Conservation (phyloP, 2,888 invertebrate genomes). For the Zeuzera pyrina region DNA sequence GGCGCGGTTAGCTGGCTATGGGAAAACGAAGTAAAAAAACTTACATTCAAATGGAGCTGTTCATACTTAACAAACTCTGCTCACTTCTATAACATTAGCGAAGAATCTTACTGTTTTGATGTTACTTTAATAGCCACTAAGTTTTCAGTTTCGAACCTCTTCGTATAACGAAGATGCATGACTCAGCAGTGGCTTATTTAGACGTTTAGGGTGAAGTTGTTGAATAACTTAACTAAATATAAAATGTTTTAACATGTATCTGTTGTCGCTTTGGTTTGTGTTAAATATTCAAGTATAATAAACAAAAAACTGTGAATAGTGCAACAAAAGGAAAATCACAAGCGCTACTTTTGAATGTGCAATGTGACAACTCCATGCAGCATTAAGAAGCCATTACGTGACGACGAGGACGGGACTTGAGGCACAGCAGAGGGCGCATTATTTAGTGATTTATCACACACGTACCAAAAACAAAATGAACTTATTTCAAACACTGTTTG, state of each 20-base stretch:
- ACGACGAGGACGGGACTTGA: slow-evolving; percentile 25
- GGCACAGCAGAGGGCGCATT: slow-evolving; percentile 46
- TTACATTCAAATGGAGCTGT: slow-evolving; percentile 56
- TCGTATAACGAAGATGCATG: too few relatives aligned
- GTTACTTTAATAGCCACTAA: slow-evolving; percentile 27
- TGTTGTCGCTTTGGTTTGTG: not conserved
- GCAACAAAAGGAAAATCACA: slow-evolving; percentile 37
- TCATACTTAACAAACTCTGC: slow-evolving; percentile 56
- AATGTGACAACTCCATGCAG: slow-evolving; percentile 63
- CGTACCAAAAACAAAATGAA: slow-evolving; percentile 31
- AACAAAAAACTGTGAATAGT: slow-evolving; percentile 15
- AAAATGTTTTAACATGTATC: too few relatives aligned
- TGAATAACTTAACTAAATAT: too few relatives aligned
- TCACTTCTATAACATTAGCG: slow-evolving; percentile 35
- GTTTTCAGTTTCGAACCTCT: too few relatives aligned
- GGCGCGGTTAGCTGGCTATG: slow-evolving; percentile 43
- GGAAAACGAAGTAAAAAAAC: slow-evolving; percentile 53
- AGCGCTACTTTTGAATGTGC: slow-evolving; percentile 52
- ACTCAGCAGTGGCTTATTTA: too few relatives aligned
- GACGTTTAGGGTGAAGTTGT: too few relatives aligned
- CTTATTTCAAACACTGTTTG: slow-evolving; percentile 17
- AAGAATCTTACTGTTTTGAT: slow-evolving; percentile 24
- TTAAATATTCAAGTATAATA: not conserved
- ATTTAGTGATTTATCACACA: slow-evolving; percentile 57
- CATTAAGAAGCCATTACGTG: slow-evolving; percentile 68